phyloP scores from a whole-genome alignment of 92 coral and sea anemone species.

The Pocillopora meandrina region DNA sequence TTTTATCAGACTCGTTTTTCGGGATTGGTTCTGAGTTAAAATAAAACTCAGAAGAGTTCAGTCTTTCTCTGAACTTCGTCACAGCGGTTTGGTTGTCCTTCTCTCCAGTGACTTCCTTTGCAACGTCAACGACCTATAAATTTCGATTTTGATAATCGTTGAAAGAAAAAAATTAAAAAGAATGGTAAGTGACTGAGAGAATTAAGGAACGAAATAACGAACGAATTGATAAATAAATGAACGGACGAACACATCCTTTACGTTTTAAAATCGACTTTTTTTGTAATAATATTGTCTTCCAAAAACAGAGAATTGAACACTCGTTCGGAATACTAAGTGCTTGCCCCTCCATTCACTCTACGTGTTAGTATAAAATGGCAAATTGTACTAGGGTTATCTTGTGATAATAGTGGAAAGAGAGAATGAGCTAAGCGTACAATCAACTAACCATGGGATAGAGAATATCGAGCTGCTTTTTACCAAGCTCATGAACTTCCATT shows the following conservation, averaged over 20 bases:
- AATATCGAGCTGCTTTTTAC: constrained; percentile 56
- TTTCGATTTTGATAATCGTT: background rate
- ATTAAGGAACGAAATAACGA: too few species aligned
- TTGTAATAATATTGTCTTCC: too few species aligned
- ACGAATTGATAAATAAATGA: too few species aligned
- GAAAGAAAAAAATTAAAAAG: too few species aligned
- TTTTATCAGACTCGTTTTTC: constrained; percentile 69
- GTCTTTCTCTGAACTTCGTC: constrained; percentile 49
- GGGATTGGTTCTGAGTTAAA: constrained; percentile 80
- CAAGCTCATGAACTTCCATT: constrained; percentile 67
- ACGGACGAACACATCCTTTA: too few species aligned
- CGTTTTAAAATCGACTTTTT: too few species aligned
- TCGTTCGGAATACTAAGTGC: too few species aligned
- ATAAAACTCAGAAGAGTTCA: constrained; percentile 62
- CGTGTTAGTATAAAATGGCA: too few species aligned
- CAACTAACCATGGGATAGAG: constrained; percentile 81
- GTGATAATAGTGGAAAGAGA: background rate
- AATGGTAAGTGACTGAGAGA: too few species aligned
- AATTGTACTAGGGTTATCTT: too few species aligned
- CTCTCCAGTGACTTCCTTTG: constrained; percentile 66
- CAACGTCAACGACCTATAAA: constrained; percentile 64
- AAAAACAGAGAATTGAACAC: too few species aligned
- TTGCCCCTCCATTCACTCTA: too few species aligned
- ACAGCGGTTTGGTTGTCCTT: constrained; percentile 56
- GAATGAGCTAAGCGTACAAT: background rate